Evolutionary conservation across 2,113 vertebrate species (phyloP).

Genomic region (Lipophrys pholis): DNA sequence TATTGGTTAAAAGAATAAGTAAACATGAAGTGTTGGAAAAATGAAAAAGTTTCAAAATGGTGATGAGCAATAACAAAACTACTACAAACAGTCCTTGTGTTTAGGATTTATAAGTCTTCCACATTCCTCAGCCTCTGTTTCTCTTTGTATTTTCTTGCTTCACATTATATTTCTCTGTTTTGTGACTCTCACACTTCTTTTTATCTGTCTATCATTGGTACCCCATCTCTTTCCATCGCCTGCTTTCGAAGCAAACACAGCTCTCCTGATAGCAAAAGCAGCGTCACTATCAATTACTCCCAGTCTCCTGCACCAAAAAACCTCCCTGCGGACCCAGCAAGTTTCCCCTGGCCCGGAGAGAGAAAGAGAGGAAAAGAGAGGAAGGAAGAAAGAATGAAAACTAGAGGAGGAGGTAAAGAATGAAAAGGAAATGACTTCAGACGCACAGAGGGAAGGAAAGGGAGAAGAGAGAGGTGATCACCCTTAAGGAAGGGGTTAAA

Average conservation of each 20-base stretch:
- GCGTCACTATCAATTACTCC: slow-evolving; percentile 74
- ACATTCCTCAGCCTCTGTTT: too few relatives aligned
- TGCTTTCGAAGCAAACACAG: slow-evolving; percentile 65
- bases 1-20: too few relatives aligned
- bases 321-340: slow-evolving; percentile 74
- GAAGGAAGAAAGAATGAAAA: slow-evolving; percentile 16
- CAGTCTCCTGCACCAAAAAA: slow-evolving; percentile 71
- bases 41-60: too few relatives aligned
- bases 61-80: too few relatives aligned
- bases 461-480: slow-evolving; percentile 6
- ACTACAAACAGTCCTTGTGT: too few relatives aligned
- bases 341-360: slow-evolving; percentile 55
- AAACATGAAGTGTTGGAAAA: too few relatives aligned
- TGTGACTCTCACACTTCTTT: neutral
- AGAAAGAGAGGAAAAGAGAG: slow-evolving; percentile 6
- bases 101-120: too few relatives aligned
- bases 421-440: neutral
- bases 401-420: slow-evolving; percentile 1
- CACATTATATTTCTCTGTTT: neutral
- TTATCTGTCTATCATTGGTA: slow-evolving; percentile 9
- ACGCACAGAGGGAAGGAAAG: slow-evolving; percentile 14
- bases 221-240: slow-evolving; percentile 18
- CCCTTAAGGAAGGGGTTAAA: neutral
- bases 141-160: neutral
- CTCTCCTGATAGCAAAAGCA: slow-evolving; percentile 69